A percentile compares a stretch with the other conserved stretches of the same genome.
phyloP scores from a whole-genome alignment of 2,113 vertebrate species.

The Archilochus colubris region DNA sequence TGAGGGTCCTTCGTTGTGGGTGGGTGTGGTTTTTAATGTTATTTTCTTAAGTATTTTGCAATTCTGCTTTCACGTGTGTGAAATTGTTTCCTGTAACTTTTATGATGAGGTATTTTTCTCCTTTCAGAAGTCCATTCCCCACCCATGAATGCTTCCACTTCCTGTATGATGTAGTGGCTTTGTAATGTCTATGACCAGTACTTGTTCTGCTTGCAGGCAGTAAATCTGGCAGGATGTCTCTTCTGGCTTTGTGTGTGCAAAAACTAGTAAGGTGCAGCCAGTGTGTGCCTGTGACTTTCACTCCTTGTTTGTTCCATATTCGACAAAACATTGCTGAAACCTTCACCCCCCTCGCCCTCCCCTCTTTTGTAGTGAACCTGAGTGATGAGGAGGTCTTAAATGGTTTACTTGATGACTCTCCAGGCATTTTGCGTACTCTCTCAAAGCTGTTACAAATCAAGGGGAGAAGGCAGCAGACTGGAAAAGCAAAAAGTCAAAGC shows the following conservation, averaged over 20 bases:
- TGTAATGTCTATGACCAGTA: not conserved
- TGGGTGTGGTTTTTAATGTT: not conserved
- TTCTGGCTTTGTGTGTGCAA: not conserved
- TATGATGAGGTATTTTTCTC: not conserved
- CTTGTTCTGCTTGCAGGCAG: not conserved
- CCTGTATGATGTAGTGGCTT: not conserved
- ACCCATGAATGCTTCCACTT: not conserved
- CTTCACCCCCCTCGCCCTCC: rapidly evolving
- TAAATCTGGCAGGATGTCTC: not conserved
- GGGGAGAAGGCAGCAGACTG: not conserved
- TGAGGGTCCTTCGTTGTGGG: not conserved
- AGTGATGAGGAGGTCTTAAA: not conserved
- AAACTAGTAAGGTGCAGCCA: not conserved
- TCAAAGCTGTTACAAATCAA: not conserved
- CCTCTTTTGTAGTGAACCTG: not conserved
- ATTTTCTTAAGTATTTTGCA: not conserved
- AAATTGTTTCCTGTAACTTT: not conserved
- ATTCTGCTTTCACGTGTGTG: not conserved
- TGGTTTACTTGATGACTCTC: not conserved
- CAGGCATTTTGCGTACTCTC: not conserved
- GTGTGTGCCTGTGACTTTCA: not conserved
- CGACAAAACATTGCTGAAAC: not conserved
- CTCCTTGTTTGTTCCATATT: not conserved
- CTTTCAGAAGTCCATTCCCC: not conserved
- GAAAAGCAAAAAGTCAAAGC: not conserved